Percentiles rank a stretch among this genome's conserved stretches.
These are phyloP conservation scores for Sinhomidia bicolor DNA, from an alignment of 2,888 invertebrate genomes.

Conservation along the genomic window DNA sequence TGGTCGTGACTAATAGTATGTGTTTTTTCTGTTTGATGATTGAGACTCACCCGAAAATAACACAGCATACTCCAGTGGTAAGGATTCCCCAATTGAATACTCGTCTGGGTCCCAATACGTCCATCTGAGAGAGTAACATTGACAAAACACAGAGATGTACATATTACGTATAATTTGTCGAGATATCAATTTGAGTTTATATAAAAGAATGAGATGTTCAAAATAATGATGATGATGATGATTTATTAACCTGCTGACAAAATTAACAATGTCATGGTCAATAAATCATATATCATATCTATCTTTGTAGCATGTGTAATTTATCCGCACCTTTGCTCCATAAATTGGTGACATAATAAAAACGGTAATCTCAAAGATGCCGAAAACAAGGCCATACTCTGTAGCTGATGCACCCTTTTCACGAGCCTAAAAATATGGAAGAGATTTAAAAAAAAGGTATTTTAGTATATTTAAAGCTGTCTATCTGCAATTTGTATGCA, in stretches of 20 bases:
- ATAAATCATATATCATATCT: no score
- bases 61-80: constrained; percentile 82
- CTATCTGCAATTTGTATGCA: no score
- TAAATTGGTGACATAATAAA: constrained; percentile 82
- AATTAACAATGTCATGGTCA: neutral
- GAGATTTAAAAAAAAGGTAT: no score
- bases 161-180: no score
- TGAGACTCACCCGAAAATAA: constrained; percentile 83
- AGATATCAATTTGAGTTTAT: no score
- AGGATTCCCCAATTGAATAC: constrained; percentile 83
- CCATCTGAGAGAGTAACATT: constrained; percentile 81
- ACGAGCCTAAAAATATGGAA: constrained; percentile 82
- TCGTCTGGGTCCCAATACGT: constrained; percentile 82
- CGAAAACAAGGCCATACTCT: constrained; percentile 83
- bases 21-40: neutral
- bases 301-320: no score
- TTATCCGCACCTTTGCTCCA: constrained; percentile 81
- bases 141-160: neutral
- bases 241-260: neutral
- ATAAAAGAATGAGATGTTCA: neutral
- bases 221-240: neutral
- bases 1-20: neutral
- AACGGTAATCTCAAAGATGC: constrained; percentile 82
- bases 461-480: no score
- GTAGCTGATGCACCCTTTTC: constrained; percentile 83